phyloP scores from a whole-genome alignment of 92 coral and sea anemone genomes.

The Parazoanthus atlanticus region DNA sequence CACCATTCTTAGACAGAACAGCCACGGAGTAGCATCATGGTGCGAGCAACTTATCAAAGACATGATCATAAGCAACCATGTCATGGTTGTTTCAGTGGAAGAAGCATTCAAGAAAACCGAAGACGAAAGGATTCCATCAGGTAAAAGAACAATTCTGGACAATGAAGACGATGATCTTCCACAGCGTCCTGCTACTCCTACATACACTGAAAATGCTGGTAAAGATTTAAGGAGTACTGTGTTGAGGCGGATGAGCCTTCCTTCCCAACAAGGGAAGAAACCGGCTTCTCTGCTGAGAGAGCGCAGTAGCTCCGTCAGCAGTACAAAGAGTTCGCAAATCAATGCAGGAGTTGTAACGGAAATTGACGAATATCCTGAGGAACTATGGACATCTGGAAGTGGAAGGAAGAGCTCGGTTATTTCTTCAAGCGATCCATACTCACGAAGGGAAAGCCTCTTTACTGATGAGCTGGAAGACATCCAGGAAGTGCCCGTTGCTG shows the following conservation, averaged over 20 bases:
- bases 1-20: conserved; percentile 81
- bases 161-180: conserved; percentile 17
- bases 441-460: conserved; percentile 34
- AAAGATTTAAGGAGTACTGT: conserved; percentile 18
- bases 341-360: conserved; percentile 3
- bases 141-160: not conserved
- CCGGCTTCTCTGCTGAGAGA: not conserved
- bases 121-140: not conserved
- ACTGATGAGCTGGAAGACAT: conserved; percentile 41
- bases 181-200: not conserved
- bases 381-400: not conserved
- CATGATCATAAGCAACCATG: conserved; percentile 74
- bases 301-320: not conserved
- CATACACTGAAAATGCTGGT: conserved; percentile 25
- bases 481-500: not conserved
- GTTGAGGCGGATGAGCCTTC: conserved; percentile 30
- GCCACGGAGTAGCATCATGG: conserved; percentile 99
- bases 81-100: conserved; percentile 70
- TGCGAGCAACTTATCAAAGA: conserved; percentile 97
- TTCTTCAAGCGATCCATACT: conserved; percentile 11
- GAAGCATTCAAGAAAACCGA: conserved; percentile 65
- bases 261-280: not conserved
- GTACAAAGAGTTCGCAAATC: not conserved
- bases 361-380: conserved; percentile 22
- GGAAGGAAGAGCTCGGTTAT: conserved; percentile 18